Evolutionary conservation across 2,113 vertebrate genomes (phyloP).

Genomic region (Dunckerocampus dactyliophorus): DNA sequence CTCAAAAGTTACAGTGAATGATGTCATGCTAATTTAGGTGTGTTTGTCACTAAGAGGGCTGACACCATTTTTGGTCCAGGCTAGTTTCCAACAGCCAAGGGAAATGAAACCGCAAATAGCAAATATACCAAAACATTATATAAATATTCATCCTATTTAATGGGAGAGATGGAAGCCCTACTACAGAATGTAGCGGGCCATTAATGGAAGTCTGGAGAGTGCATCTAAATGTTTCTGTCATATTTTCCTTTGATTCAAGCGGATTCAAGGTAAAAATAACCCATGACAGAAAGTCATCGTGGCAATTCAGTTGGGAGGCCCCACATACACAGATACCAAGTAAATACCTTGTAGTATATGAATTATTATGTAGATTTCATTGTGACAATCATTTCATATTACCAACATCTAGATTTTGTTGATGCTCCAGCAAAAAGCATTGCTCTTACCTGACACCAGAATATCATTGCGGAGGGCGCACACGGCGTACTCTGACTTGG

Average conservation of each 20-base stretch:
- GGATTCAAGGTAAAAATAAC: conserved; percentile 46
- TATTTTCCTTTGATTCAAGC: conserved; percentile 56
- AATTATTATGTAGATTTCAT: neutral
- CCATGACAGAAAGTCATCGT: conserved; percentile 28
- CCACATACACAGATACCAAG: neutral
- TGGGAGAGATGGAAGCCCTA: conserved; percentile 18
- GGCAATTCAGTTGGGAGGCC: conserved; percentile 22
- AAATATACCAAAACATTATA: neutral
- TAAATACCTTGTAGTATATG: neutral
- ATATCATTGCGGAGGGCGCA: conserved; percentile 97
- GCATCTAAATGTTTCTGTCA: conserved; percentile 62
- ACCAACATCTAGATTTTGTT: neutral
- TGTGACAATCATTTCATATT: neutral
- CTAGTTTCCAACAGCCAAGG: neutral
- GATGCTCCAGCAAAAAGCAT: neutral
- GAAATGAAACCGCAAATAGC: neutral
- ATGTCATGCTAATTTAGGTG: conserved; percentile 23
- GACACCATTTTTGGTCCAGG: conserved; percentile 19
- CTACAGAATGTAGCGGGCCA: conserved; percentile 24
- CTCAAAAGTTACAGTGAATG: conserved; percentile 13
- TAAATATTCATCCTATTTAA: neutral
- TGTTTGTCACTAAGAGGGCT: conserved; percentile 15
- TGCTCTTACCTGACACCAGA: conserved; percentile 89
- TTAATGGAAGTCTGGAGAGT: conserved; percentile 32
- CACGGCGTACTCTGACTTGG: conserved; percentile 96